Evolutionary conservation across 2,113 vertebrate species (phyloP).

Genomic region (Prinia subflava): DNA sequence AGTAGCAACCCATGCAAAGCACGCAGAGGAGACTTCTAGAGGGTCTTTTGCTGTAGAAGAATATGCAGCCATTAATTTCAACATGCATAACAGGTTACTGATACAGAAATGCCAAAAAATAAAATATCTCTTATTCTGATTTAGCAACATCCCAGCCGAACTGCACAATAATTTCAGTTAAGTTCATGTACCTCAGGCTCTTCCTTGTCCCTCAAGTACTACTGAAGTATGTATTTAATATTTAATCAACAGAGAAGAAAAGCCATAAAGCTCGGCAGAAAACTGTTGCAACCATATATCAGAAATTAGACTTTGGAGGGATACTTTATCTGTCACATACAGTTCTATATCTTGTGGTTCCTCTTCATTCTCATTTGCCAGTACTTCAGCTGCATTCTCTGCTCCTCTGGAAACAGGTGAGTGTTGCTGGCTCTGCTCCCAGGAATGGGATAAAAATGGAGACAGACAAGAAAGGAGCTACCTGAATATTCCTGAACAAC

Average conservation of each 20-base stretch:
- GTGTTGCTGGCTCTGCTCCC: not conserved
- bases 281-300: not conserved
- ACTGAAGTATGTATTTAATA: not conserved
- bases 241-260: not conserved
- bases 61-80: no score
- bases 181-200: no score
- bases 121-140: no score
- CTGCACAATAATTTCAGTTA: not conserved
- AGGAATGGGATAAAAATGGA: no score
- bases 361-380: not conserved
- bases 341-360: not conserved
- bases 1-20: no score
- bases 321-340: not conserved
- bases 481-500: no score
- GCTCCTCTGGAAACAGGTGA: not conserved
- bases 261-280: not conserved
- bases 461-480: no score
- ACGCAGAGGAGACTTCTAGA: no score
- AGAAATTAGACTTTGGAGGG: not conserved
- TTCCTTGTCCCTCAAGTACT: not conserved
- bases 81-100: no score
- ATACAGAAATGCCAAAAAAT: no score
- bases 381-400: not conserved
- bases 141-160: not conserved
- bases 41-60: no score